Conservation (phyloP, 2,113 vertebrate genomes). For the Mesocricetus auratus region DNA sequence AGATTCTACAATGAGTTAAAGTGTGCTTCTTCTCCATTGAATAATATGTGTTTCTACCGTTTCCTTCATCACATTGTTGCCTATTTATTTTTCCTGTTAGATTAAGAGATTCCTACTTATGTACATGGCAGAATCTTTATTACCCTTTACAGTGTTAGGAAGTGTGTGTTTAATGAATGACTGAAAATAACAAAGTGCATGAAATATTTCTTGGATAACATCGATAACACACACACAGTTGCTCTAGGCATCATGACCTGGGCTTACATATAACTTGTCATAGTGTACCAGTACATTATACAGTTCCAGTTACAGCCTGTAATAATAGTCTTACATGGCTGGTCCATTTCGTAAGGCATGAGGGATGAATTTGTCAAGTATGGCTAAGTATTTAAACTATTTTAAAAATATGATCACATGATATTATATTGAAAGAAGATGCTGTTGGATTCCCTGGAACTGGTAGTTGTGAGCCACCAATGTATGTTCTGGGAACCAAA, state of each 20-base stretch:
- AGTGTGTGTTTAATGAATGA: slow-evolving; percentile 46
- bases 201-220: background rate
- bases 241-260: background rate
- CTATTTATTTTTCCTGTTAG: slow-evolving; percentile 5
- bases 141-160: background rate
- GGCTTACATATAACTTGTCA: background rate
- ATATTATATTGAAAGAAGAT: slow-evolving; percentile 45
- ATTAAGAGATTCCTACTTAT: background rate
- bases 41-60: background rate
- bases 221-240: background rate
- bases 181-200: slow-evolving; percentile 24
- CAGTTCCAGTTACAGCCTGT: background rate
- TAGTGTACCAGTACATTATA: background rate
- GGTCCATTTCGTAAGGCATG: background rate
- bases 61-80: background rate
- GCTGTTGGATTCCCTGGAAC: background rate
- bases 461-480: background rate
- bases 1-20: background rate
- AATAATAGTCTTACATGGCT: background rate
- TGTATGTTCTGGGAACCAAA: background rate
- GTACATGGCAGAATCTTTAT: background rate
- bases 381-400: background rate
- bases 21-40: background rate
- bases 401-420: background rate
- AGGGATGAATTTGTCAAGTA: background rate